Evolutionary conservation across 2,888 invertebrate species (phyloP).

Genomic region (Ommatoiulus sabulosus): DNA sequence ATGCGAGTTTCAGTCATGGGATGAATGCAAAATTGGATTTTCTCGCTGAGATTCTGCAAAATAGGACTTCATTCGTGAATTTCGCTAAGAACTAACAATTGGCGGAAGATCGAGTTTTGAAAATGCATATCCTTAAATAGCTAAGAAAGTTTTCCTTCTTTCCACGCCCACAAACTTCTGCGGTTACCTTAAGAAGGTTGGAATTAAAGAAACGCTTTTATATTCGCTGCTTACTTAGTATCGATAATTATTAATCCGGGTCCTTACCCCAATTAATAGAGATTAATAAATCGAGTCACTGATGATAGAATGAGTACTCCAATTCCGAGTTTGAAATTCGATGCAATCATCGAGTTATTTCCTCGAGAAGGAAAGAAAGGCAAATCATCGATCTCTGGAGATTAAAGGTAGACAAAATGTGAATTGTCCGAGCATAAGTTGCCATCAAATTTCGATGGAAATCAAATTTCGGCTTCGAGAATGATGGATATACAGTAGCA

Average conservation of each 20-base stretch:
- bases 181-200: too few species aligned
- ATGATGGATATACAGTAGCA: constrained; percentile 24
- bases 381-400: constrained; percentile 4
- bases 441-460: constrained; percentile 12
- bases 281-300: too few species aligned
- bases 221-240: background rate
- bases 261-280: too few species aligned
- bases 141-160: background rate
- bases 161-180: background rate
- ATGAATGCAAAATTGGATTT: background rate
- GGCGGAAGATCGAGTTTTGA: background rate
- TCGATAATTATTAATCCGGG: background rate
- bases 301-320: too few species aligned
- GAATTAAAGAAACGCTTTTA: background rate
- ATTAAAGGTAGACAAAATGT: background rate
- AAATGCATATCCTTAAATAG: background rate
- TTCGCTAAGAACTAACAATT: background rate
- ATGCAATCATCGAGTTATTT: background rate
- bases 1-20: background rate
- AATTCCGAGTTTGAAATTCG: too few species aligned
- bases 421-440: background rate
- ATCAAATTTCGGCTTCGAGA: constrained; percentile 31
- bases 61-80: background rate
- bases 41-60: background rate
- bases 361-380: background rate